Percentiles rank a stretch among this genome's conserved stretches.
phyloP scores from a whole-genome alignment of 2,797 vertebrate genomes.

The Trematocara caparti region DNA sequence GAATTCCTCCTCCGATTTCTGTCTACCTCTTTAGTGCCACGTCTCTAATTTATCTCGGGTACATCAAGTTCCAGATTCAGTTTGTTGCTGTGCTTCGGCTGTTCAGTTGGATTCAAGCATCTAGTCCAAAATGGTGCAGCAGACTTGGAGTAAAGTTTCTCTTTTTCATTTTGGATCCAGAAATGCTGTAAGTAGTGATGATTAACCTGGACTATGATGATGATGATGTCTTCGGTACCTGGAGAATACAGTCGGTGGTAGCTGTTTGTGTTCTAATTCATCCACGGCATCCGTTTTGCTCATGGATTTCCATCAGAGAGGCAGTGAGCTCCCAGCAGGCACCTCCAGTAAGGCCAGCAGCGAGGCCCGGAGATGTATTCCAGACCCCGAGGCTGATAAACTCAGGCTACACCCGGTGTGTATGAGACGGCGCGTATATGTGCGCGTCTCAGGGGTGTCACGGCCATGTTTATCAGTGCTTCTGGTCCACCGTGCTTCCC shows the following conservation, averaged over 20 bases:
- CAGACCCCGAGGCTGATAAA: conserved; percentile 58
- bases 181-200: background rate
- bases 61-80: background rate
- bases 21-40: background rate
- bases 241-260: background rate
- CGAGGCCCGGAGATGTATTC: conserved; percentile 39
- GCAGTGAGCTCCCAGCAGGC: conserved; percentile 40
- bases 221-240: background rate
- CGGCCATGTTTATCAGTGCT: conserved; percentile 62
- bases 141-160: background rate
- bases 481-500: conserved; percentile 46
- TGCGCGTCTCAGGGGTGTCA: conserved; percentile 47
- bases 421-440: background rate
- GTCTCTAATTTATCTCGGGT: background rate
- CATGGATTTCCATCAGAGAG: background rate
- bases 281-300: background rate
- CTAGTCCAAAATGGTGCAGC: background rate
- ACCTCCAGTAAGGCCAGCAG: conserved; percentile 27
- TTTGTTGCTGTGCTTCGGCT: background rate
- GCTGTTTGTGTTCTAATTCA: background rate
- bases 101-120: background rate
- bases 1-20: background rate
- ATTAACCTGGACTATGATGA: background rate
- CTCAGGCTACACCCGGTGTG: background rate
- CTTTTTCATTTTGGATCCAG: background rate